phyloP scores from a whole-genome alignment of 2,113 vertebrate genomes.

The Scytalopus superciliaris region DNA sequence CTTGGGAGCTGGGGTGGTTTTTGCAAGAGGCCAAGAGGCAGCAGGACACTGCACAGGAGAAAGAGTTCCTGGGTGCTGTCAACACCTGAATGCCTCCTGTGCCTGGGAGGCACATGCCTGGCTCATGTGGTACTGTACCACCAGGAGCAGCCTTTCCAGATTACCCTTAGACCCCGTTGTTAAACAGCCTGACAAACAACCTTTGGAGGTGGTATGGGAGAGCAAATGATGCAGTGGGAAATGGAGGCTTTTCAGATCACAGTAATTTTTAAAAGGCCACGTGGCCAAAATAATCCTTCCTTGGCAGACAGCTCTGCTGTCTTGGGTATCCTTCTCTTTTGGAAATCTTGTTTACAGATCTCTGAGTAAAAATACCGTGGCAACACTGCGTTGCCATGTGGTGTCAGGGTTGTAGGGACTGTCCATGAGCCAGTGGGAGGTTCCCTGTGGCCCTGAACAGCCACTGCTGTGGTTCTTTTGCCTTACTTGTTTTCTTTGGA shows the following conservation, averaged over 20 bases:
- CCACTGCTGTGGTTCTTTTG: neutral
- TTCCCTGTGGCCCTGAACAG: neutral
- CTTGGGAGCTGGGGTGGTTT: neutral
- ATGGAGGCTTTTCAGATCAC: neutral
- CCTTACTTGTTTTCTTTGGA: neutral
- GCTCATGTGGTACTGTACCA: fast-evolving
- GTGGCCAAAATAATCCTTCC: neutral
- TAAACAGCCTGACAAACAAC: neutral
- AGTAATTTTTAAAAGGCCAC: neutral
- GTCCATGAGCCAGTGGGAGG: fast-evolving
- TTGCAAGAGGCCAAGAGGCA: neutral
- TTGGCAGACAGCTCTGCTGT: neutral
- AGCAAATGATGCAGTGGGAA: neutral
- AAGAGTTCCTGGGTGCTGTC: neutral
- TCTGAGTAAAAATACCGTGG: neutral
- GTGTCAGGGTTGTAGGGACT: fast-evolving
- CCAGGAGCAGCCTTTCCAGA: neutral
- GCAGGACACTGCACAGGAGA: neutral
- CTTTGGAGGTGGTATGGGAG: neutral
- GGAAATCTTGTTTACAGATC: neutral
- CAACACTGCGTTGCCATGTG: fast-evolving
- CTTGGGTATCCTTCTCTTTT: neutral
- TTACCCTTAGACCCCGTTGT: fast-evolving
- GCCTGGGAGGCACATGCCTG: neutral
- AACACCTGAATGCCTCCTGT: neutral